phyloP scores from a whole-genome alignment of 2,797 vertebrate genomes.

The Prunella strophiata region DNA sequence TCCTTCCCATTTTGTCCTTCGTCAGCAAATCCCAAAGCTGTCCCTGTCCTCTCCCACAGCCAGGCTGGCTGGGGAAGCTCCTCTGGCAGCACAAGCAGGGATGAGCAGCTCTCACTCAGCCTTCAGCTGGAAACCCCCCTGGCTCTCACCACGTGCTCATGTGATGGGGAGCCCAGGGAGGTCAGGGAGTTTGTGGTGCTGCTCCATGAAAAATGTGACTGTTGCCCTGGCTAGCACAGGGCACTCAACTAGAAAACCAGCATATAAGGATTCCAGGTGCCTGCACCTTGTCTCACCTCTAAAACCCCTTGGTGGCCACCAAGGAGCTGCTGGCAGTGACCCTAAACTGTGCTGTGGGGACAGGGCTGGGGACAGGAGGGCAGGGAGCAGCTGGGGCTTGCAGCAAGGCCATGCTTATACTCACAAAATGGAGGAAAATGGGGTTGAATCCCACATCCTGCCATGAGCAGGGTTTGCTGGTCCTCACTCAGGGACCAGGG shows the following conservation, averaged over 20 bases:
- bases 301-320: background rate
- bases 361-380: background rate
- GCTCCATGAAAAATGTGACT: background rate
- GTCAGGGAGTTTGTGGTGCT: background rate
- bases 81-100: background rate
- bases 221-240: background rate
- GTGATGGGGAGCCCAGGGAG: background rate
- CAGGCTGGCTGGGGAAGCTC: background rate
- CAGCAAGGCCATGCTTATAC: background rate
- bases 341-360: background rate
- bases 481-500: background rate
- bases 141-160: rapidly evolving
- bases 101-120: background rate
- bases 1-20: background rate
- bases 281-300: background rate
- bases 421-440: background rate
- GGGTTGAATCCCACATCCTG: background rate
- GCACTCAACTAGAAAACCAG: slow-evolving; percentile 43
- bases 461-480: rapidly evolving
- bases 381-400: background rate
- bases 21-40: background rate
- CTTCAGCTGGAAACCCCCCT: background rate
- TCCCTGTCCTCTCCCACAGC: background rate
- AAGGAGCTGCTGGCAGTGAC: background rate
- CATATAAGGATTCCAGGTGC: background rate